Evolutionary conservation across 2,797 vertebrate genomes (phyloP).

Genomic region (Pantherophis alleghaniensis): DNA sequence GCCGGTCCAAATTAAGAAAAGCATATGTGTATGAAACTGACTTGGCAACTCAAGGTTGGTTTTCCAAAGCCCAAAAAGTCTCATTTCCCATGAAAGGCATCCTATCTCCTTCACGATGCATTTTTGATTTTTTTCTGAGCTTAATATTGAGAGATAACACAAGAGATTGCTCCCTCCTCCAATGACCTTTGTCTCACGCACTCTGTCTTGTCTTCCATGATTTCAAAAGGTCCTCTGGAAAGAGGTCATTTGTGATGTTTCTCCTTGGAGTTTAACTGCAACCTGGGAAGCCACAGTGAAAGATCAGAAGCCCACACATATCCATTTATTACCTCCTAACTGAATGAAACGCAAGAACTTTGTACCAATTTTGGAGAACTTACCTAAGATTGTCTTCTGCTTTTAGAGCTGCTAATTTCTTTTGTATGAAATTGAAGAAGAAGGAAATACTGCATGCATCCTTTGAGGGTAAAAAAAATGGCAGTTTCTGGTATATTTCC

Average conservation of each 20-base stretch:
- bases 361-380: background rate
- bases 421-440: background rate
- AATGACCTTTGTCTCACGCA: background rate
- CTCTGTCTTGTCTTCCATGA: background rate
- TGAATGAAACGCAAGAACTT: background rate
- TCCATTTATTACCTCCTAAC: background rate
- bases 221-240: background rate
- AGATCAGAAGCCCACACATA: background rate
- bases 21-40: background rate
- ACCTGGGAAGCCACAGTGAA: background rate
- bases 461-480: background rate
- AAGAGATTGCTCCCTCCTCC: background rate
- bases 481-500: background rate
- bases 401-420: background rate
- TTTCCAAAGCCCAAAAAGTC: background rate
- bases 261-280: background rate
- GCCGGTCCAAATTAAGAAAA: too few species aligned
- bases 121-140: background rate
- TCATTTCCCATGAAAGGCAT: background rate
- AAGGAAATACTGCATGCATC: background rate
- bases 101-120: background rate
- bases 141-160: background rate
- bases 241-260: background rate
- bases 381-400: background rate
- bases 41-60: background rate